Evolutionary conservation across 2,888 invertebrate genomes (phyloP).

Genomic region (Drosophila colorata): DNA sequence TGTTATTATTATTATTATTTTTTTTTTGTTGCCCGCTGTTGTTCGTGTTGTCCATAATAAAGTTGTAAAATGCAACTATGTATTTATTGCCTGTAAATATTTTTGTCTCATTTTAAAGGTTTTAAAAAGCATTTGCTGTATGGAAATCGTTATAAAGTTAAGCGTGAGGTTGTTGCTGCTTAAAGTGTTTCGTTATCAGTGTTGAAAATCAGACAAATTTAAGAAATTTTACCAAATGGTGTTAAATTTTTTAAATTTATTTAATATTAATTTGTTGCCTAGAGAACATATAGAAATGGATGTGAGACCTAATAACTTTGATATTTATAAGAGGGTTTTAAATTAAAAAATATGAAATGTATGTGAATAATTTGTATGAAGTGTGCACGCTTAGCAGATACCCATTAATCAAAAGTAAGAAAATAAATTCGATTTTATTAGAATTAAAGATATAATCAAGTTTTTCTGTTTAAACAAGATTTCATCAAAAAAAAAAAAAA

Average conservation of each 20-base stretch:
- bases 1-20: slow-evolving; percentile 25
- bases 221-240: neutral
- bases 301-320: neutral
- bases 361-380: too few species aligned
- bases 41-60: slow-evolving; percentile 57
- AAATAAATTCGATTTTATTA: too few species aligned
- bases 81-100: slow-evolving; percentile 64
- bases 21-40: slow-evolving; percentile 9
- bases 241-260: slow-evolving; percentile 3
- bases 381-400: too few species aligned
- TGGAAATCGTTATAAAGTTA: slow-evolving; percentile 39
- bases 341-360: too few species aligned
- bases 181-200: slow-evolving; percentile 8
- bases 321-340: too few species aligned
- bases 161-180: slow-evolving; percentile 16
- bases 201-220: neutral
- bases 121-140: slow-evolving; percentile 19
- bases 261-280: neutral
- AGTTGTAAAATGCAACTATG: slow-evolving; percentile 69
- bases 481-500: too few species aligned
- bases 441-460: too few species aligned
- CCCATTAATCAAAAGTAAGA: too few species aligned
- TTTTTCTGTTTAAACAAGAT: too few species aligned
- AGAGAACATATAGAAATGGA: neutral
- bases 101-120: slow-evolving; percentile 26